Percentiles rank a stretch among this genome's conserved stretches.
phyloP scores from a whole-genome alignment of 2,113 vertebrate genomes.

The Microtus oregoni region DNA sequence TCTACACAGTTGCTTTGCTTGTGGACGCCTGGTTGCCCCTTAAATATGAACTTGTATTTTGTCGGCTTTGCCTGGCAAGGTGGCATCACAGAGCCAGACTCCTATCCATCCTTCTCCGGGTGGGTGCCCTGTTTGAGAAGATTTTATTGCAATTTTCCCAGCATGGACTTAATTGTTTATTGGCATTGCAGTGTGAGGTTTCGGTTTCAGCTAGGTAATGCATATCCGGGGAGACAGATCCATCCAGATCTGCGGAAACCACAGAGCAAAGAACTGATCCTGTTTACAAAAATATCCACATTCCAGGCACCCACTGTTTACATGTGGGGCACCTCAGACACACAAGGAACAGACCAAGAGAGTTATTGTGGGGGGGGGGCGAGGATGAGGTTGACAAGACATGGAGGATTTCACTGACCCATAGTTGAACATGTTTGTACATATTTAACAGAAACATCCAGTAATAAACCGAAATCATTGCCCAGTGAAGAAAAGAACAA shows the following conservation, averaged over 20 bases:
- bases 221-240: neutral
- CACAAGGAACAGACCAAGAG: constrained; percentile 78
- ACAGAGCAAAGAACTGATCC: constrained; percentile 10
- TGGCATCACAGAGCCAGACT: accelerated
- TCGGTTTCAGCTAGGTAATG: constrained; percentile 7
- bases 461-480: constrained; percentile 76
- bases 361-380: neutral
- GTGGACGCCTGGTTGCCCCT: neutral
- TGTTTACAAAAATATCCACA: neutral
- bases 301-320: neutral
- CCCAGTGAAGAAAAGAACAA: constrained; percentile 49
- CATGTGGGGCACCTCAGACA: neutral
- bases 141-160: constrained; percentile 38
- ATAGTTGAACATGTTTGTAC: constrained; percentile 73
- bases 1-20: neutral
- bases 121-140: neutral
- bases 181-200: neutral
- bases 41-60: neutral
- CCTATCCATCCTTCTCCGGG: neutral
- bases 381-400: constrained; percentile 18
- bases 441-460: constrained; percentile 76
- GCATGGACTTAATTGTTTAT: neutral
- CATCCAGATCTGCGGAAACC: neutral
- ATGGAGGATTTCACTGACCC: constrained; percentile 55
- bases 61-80: neutral